Conservation (phyloP, 1,140 invertebrate genomes). For the Drosophila pandora region DNA sequence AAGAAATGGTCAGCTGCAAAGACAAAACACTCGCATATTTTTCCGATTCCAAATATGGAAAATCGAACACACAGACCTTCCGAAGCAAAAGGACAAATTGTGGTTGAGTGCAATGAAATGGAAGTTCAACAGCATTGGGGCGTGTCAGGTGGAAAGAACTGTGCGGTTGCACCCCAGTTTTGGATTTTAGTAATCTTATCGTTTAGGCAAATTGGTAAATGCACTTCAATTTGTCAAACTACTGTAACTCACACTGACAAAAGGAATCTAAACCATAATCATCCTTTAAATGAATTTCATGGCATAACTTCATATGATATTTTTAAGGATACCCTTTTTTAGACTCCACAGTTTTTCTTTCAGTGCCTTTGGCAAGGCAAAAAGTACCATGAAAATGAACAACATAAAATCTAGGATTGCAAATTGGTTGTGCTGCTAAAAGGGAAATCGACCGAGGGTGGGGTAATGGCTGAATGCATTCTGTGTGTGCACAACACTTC, state of each 20-base stretch:
- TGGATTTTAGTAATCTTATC: constrained; percentile 38
- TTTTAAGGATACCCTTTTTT: background rate
- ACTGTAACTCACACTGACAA: background rate
- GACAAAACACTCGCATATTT: background rate
- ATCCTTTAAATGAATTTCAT: background rate
- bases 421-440: constrained; percentile 32
- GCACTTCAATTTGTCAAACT: constrained; percentile 55
- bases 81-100: constrained; percentile 2
- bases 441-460: constrained; percentile 1
- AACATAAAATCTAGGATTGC: constrained; percentile 41
- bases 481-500: constrained; percentile 47
- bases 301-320: background rate
- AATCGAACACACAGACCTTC: background rate
- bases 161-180: background rate
- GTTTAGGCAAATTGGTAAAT: constrained; percentile 62
- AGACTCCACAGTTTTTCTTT: background rate
- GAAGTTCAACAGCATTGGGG: constrained; percentile 1
- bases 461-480: constrained; percentile 42
- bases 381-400: constrained; percentile 13
- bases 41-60: background rate
- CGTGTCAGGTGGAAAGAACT: constrained; percentile 12
- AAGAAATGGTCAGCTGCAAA: constrained; percentile 12
- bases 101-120: background rate
- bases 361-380: constrained; percentile 1
- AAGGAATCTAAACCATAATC: background rate